Base-by-base conservation (phyloP, 1,140 invertebrate genomes). In the Episyrphus balteatus region DNA sequence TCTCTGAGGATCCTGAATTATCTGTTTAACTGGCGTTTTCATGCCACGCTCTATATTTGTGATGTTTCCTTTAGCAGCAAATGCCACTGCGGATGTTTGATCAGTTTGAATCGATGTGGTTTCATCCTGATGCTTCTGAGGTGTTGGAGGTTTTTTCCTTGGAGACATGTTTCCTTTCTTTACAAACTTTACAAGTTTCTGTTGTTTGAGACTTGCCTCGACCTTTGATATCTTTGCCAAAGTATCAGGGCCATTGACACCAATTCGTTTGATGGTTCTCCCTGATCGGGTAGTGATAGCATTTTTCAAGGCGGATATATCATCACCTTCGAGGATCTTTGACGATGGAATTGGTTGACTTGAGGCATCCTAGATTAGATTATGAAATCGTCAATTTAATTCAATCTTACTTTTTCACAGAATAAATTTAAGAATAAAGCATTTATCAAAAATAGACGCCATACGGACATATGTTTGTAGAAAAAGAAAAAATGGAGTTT, bases 1-100 rank as follows among this genome's bases (percentile, higher is more conserved):
- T 9, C 6, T 39, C 19, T 17, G 37, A 32, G 14, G 7, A 34
- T 49, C 31, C 9, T 60, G 49, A 18, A 66, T 55, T 38, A 62
- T 62, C 51, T 67, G 62, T 45, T 68, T 68, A 15, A 62, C 68
- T 21, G 66, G 66, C 5, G 66, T 68, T 30, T 55, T 56, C 49
- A 68, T 52, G 21, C 57, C 61, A 6, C 52, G 50, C 38, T 62
- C 51, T 32, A 55, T 55, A 50, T 63, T 65, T 1, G 51, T 55
- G 1, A 46, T 51, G 57, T 55, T 62, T 21, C 58, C 55, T 34
- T 53, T 51, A 10, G 46, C 54, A 15, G 51, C 52, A 11, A 54
- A 53, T 10, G 49, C 49, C 18, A 51, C 30, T 46, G 41, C 49
- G 2, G 54, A 1, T 42, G 50, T 40, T n/a, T 26, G 21, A 11